These are phyloP conservation scores for Rhimphoctona megacephalus DNA, from an alignment of 2,888 invertebrate species.

Conservation along the genomic window DNA sequence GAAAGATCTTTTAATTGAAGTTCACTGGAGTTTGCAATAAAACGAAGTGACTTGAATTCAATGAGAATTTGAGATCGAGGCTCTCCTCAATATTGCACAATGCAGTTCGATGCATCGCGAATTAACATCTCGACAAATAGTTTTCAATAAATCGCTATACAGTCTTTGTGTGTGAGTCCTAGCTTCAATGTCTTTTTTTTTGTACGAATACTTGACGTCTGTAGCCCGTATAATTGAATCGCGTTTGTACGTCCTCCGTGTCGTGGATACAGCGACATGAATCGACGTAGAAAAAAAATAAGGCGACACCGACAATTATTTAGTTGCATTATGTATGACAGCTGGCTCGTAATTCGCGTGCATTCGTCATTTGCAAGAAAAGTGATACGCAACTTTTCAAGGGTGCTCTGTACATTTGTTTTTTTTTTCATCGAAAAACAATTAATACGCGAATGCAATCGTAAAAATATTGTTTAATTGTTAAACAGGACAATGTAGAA, in stretches of 20 bases:
- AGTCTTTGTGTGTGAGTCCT: background rate
- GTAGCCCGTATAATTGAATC: background rate
- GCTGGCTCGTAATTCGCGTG: conserved; percentile 18
- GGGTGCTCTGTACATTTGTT: background rate
- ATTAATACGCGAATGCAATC: background rate
- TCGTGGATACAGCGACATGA: background rate
- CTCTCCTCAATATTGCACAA: conserved; percentile 38
- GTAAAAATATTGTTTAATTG: background rate
- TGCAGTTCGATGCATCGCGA: conserved; percentile 43
- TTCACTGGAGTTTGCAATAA: background rate
- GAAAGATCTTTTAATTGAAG: background rate
- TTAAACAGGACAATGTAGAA: background rate
- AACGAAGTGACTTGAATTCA: background rate
- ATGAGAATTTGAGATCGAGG: conserved; percentile 56
- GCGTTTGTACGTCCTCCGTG: background rate
- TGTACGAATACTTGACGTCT: conserved; percentile 13
- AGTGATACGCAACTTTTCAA: conserved; percentile 12
- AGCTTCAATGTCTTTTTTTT: conserved; percentile 34
- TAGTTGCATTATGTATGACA: conserved; percentile 60
- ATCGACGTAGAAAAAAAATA: conserved; percentile 35
- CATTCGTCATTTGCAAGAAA: conserved; percentile 9
- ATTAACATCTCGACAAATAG: conserved; percentile 20
- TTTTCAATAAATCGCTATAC: background rate
- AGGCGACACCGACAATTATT: conserved; percentile 48
- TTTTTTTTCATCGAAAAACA: background rate